A percentile compares a stretch with the other conserved stretches of the same genome.
phyloP scores from a whole-genome alignment of 1,140 invertebrate species.

The Lordiphosa clarofinis region DNA sequence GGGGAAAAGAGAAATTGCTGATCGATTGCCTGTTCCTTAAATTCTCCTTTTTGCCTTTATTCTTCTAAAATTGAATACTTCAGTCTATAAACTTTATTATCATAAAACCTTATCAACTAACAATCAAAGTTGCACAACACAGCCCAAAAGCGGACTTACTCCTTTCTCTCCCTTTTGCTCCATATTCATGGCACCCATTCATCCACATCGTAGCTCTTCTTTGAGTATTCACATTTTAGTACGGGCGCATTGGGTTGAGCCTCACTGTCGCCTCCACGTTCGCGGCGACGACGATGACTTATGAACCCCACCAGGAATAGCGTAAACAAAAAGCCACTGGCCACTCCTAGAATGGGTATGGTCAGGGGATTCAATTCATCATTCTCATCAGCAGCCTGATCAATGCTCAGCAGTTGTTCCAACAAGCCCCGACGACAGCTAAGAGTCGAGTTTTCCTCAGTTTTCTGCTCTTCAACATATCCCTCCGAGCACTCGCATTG shows the following conservation, averaged over 20 bases:
- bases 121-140: conserved; percentile 48
- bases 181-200: conserved; percentile 50
- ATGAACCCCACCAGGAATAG: conserved; percentile 44
- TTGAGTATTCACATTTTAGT: conserved; percentile 47
- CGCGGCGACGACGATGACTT: conserved; percentile 17
- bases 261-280: neutral
- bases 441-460: conserved; percentile 1
- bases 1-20: too few species aligned
- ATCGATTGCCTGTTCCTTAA: too few species aligned
- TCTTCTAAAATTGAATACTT: neutral
- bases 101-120: conserved; percentile 20
- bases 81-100: conserved; percentile 39
- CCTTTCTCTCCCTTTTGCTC: neutral
- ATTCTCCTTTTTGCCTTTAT: too few species aligned
- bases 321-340: conserved; percentile 37
- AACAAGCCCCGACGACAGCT: conserved; percentile 41
- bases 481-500: conserved; percentile 37
- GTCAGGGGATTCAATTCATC: conserved; percentile 49
- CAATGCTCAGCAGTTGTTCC: conserved; percentile 38
- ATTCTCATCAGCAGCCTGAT: conserved; percentile 51
- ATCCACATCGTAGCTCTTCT: conserved; percentile 57
- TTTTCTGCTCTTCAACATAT: conserved; percentile 32
- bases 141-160: conserved; percentile 16
- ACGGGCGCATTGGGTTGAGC: conserved; percentile 34
- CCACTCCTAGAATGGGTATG: conserved; percentile 54